Base-by-base conservation (phyloP, 2,113 vertebrate species). In the Nothoprocta pentlandii region DNA sequence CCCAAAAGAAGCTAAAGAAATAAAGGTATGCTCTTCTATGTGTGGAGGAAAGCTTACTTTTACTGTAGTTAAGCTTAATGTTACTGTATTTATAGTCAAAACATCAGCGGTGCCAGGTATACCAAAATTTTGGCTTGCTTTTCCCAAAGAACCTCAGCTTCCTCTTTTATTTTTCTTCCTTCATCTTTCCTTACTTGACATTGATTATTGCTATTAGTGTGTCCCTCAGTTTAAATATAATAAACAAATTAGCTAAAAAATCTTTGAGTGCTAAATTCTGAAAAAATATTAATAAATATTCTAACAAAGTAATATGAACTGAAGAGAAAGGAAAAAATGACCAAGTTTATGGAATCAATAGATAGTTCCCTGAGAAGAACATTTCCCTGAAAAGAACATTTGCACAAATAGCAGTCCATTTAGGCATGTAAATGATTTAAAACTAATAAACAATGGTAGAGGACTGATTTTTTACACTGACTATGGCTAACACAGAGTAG, bases 341-440 rank as follows among this genome's bases (percentile, higher is more conserved):
- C 78, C 32, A 80, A 61, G 23, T 39, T 17, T 79, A 36, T 77
- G 23, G 88, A 93, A 92, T 71, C 2, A 93, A 32, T 59, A 83
- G 75, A 77, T 4, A 76, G 26, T 85, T 68, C 16, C 19, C n/a
- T 83, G 44, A 90, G 83, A 87, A 93, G 89, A 68, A 1, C 39
- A 36, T 92, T 93, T 68, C 16, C 19, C n/a, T 83, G 44, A 90
- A 85, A 87, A 93, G 89, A 68, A 1, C 39, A 36, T 92, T 79
- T 78, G 58, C 15, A 89, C 34, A 82, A 75, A 11, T 14, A 87
- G 6, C 47, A 61, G 21, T 87, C 47, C 3, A 0, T 42, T 8
- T 85, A 79, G 69, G 58, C 17, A 51, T 15, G 23, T 69, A 90
- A 93, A 94, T 90, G 39, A 94, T 87, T 95, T 89, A 94, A 93